phyloP scores from a whole-genome alignment of 2,113 vertebrate genomes.

The Lophochroa leadbeateri region DNA sequence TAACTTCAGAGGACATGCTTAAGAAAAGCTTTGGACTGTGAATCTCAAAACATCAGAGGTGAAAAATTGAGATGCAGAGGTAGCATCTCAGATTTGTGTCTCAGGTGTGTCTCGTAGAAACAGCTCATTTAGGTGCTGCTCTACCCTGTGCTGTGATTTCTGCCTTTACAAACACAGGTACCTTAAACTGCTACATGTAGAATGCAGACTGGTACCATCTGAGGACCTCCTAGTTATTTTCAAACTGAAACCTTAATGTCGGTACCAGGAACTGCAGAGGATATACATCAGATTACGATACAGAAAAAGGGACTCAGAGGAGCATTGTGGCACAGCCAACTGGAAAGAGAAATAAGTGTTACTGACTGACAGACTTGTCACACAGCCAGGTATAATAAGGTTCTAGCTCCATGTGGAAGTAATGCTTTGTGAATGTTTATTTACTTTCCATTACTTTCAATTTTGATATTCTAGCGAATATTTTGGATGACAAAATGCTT shows the following conservation, averaged over 20 bases:
- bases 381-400: conserved; percentile 19
- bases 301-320: neutral
- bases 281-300: neutral
- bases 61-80: conserved; percentile 4
- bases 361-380: conserved; percentile 51
- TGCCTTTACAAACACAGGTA: neutral
- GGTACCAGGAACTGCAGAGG: neutral
- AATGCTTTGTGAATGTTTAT: conserved; percentile 45
- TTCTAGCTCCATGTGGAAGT: conserved; percentile 24
- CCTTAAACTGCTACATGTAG: neutral
- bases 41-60: neutral
- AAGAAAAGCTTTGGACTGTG: conserved; percentile 8
- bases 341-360: neutral
- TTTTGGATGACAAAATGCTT: conserved; percentile 35
- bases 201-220: neutral
- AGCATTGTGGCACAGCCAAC: neutral
- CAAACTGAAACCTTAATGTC: neutral
- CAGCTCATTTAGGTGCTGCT: neutral
- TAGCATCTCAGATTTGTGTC: neutral
- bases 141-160: neutral
- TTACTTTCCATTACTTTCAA: conserved; percentile 34
- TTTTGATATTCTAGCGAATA: conserved; percentile 25
- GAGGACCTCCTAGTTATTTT: neutral
- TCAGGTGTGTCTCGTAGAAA: neutral
- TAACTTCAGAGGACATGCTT: neutral